A percentile compares a stretch with the other conserved stretches of the same genome.
Conservation (phyloP, 1,140 invertebrate genomes). For the Palaemon carinicauda region DNA sequence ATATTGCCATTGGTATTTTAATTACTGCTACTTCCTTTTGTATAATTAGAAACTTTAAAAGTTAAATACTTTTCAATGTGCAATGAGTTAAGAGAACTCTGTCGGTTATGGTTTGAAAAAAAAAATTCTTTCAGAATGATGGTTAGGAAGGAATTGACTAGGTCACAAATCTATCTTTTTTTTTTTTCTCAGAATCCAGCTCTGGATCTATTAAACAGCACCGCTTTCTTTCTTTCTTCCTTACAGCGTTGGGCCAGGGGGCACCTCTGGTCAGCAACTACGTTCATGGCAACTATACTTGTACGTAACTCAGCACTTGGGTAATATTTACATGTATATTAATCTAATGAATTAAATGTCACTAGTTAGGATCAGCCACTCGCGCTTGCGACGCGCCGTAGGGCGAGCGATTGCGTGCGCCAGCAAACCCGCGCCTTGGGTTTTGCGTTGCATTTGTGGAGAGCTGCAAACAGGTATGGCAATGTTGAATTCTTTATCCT, state of each 20-base stretch:
- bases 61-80: slow-evolving; percentile 27
- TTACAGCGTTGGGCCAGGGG: slow-evolving; percentile 82
- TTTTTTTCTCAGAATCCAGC: slow-evolving; percentile 18
- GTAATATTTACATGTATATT: slow-evolving; percentile 46
- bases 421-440: slow-evolving; percentile 51
- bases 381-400: slow-evolving; percentile 56
- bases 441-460: slow-evolving; percentile 40
- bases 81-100: slow-evolving; percentile 37
- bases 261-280: slow-evolving; percentile 80
- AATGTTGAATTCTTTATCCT: slow-evolving; percentile 28
- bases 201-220: slow-evolving; percentile 58
- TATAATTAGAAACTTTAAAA: neutral
- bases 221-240: slow-evolving; percentile 69
- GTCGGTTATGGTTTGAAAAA: slow-evolving; percentile 44
- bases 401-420: slow-evolving; percentile 45
- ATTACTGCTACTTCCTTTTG: neutral
- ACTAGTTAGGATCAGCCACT: slow-evolving; percentile 57
- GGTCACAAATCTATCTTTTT: neutral
- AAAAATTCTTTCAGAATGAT: neutral
- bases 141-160: neutral
- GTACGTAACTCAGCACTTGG: slow-evolving; percentile 71
- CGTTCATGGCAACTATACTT: slow-evolving; percentile 88
- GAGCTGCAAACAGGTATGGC: slow-evolving; percentile 46
- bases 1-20: slow-evolving; percentile 18
- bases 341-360: neutral